Evolutionary conservation across 2,888 invertebrate species (phyloP), one percentile per base, ranked within the genome.

Genomic region (Parnassius mnemosyne): DNA sequence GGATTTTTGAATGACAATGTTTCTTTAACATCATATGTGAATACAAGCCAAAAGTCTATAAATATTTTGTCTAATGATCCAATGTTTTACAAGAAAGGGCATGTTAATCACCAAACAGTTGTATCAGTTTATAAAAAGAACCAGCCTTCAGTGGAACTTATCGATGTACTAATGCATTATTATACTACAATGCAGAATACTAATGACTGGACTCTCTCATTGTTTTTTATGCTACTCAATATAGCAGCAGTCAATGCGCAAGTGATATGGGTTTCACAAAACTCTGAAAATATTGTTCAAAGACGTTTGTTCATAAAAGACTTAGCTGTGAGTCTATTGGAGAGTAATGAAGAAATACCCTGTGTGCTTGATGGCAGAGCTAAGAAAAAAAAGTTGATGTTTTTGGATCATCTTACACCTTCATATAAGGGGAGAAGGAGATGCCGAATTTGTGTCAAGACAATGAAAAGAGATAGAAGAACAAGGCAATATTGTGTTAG

Each of bases 231-330:
- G 42, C 67, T 91, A 58, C 73, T 91, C 12, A 90, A 92, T 66
- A 84, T 91, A 69, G 89, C 90, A 1, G 79, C 87, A 0, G 74
- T 91, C 0, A 91, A 90, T 69, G 82, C 91, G 53, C 92, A 92
- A 75, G 87, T 90, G 1, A 68, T 90, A 63, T 91, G 89, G 88
- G 78, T 78, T 66, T 76, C 83, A 0, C 75, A 80, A 16, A 81
- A 80, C 60, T 63, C 71, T 0, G 69, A 67, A 3, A 69, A 71
- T 61, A 56, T 69, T 12, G 65, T 81, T 9, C 82, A 84, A 53
- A 80, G 91, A 10, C 79, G 88, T 11, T 60, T 73, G 25, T 91
- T 90, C 63, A 84, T 91, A 16, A 81, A 79, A 68, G 80, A 87
- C 47, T 75, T 90, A 61, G 89, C 84, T 12, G 53, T 83, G 10